Conservation (phyloP, 2,113 vertebrate species). For the Herpetotheres cachinnans region DNA sequence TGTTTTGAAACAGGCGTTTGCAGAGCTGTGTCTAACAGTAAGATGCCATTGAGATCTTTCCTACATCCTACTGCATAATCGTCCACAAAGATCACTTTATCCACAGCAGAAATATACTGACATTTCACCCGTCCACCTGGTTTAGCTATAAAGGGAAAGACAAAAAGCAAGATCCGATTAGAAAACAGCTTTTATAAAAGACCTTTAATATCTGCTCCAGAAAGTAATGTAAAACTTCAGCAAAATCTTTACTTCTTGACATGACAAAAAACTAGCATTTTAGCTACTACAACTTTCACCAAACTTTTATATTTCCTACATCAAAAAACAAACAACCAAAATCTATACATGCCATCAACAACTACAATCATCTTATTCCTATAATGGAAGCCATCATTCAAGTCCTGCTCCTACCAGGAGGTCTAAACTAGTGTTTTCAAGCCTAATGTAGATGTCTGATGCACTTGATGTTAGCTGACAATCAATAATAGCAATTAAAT, state of each 20-base stretch:
- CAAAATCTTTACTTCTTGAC: not conserved
- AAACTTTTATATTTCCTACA: not conserved
- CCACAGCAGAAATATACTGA: slow-evolving; percentile 97
- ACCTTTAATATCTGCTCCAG: not conserved
- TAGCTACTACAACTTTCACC: not conserved
- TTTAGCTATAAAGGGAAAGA: slow-evolving; percentile 81
- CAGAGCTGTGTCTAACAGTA: slow-evolving; percentile 95
- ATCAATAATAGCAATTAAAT: not conserved
- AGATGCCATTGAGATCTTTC: slow-evolving; percentile 97
- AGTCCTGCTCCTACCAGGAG: not conserved
- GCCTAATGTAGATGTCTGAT: not conserved
- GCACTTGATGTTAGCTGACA: not conserved
- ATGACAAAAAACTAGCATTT: not conserved
- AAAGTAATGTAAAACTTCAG: not conserved
- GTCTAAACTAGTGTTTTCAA: not conserved
- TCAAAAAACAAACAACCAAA: not conserved
- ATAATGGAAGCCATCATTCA: not conserved
- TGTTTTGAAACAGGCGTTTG: slow-evolving; percentile 95
- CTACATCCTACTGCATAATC: slow-evolving; percentile 98
- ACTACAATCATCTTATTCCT: not conserved
- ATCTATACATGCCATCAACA: not conserved
- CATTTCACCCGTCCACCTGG: slow-evolving; percentile 93
- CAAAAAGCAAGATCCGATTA: not conserved
- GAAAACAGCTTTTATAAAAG: not conserved
- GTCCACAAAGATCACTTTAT: slow-evolving; percentile 99